Percentiles rank a stretch among this genome's conserved stretches.
These are phyloP conservation scores for Halocynthia aurantium DNA, from an alignment of 23 tunicate genomes.

Conservation along the genomic window DNA sequence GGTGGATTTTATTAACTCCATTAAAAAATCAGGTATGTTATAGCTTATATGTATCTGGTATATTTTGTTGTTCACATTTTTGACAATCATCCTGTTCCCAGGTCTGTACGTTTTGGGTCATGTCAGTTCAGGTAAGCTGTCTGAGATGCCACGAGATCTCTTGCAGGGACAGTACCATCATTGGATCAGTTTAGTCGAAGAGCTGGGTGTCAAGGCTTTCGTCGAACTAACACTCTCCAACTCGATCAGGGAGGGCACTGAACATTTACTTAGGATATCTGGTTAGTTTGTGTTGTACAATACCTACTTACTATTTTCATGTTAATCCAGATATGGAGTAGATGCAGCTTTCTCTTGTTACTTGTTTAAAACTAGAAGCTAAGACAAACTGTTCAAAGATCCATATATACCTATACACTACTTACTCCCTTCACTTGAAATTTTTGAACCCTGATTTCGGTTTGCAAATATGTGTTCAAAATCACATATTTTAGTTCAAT, in stretches of 20 bases:
- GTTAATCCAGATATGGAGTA: too few relatives aligned
- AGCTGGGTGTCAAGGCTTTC: conserved; percentile 85
- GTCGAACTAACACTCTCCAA: conserved; percentile 81
- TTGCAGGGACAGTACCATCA: conserved; percentile 54
- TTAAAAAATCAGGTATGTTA: conserved; percentile 79
- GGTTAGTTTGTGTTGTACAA: conserved; percentile 21
- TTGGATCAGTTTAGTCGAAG: conserved; percentile 92
- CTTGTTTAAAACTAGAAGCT: too few relatives aligned
- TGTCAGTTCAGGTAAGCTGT: conserved; percentile 73
- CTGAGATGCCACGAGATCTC: conserved; percentile 70
- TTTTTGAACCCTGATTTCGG: too few relatives aligned
- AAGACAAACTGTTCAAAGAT: too few relatives aligned
- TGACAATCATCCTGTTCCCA: conserved; percentile 9
- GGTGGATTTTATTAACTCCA: conserved; percentile 83
- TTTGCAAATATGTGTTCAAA: too few relatives aligned
- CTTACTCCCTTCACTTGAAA: too few relatives aligned
- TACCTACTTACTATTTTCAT: too few relatives aligned
- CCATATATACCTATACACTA: too few relatives aligned
- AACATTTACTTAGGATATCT: conserved; percentile 85
- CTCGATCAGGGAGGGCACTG: conserved; percentile 82
- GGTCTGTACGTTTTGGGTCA: conserved; percentile 93
- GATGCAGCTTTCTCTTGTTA: too few relatives aligned
- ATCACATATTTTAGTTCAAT: neutral
- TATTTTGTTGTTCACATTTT: neutral
- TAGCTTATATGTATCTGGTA: neutral